These are phyloP conservation scores for Lasioglossum oenotherae DNA, from an alignment of 2,888 invertebrate species.

Conservation along the genomic window DNA sequence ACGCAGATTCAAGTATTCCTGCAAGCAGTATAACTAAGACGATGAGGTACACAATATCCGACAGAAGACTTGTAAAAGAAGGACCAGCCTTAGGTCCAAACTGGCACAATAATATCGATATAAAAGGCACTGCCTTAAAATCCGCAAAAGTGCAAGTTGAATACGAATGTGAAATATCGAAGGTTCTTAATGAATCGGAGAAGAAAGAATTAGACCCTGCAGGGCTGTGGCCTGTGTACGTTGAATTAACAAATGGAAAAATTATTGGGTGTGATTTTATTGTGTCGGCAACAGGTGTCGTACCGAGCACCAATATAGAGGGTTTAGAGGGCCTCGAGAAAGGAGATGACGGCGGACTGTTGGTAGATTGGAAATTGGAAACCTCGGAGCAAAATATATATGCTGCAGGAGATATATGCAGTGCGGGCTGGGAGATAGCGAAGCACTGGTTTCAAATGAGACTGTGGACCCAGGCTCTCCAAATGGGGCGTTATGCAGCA, in stretches of 20 bases:
- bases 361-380: constrained; percentile 94
- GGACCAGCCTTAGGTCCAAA: constrained; percentile 99
- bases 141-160: constrained; percentile 84
- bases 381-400: constrained; percentile 92
- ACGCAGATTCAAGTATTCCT: constrained; percentile 28
- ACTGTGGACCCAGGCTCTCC: constrained; percentile 98
- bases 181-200: constrained; percentile 88
- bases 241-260: constrained; percentile 90
- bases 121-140: constrained; percentile 86
- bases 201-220: constrained; percentile 81
- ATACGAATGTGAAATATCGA: constrained; percentile 85
- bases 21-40: constrained; percentile 85
- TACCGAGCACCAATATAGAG: constrained; percentile 87
- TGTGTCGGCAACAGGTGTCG: constrained; percentile 98
- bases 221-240: constrained; percentile 89
- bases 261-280: constrained; percentile 93
- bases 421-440: constrained; percentile 91
- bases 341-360: constrained; percentile 92
- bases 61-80: constrained; percentile 84
- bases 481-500: constrained; percentile 98
- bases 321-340: constrained; percentile 86
- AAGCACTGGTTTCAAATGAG: constrained; percentile 97
- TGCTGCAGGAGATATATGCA: constrained; percentile 98
- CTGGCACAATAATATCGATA: constrained; percentile 92
- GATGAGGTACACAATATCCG: constrained; percentile 89